Conservation (phyloP, 2,888 invertebrate genomes). For the Seira ritae region DNA sequence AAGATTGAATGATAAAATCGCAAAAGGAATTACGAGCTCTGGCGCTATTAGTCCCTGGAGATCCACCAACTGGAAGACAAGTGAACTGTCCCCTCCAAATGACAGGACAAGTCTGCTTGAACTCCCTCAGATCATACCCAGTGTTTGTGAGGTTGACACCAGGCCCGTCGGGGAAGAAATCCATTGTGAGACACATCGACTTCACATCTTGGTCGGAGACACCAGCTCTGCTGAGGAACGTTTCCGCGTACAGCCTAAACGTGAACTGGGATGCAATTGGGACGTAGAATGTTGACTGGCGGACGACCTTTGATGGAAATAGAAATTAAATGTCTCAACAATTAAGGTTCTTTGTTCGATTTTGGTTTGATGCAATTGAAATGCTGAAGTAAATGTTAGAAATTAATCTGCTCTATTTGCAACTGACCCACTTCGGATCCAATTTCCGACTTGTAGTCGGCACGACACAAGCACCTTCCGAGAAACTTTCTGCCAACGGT, state of each 20-base stretch:
- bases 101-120: conserved; percentile 28
- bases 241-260: conserved; percentile 33
- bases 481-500: conserved; percentile 38
- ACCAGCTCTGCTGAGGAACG: conserved; percentile 35
- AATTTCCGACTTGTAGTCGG: conserved; percentile 10
- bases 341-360: too few relatives aligned
- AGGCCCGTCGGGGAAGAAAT: conserved; percentile 30
- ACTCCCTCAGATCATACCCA: conserved; percentile 47
- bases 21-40: too few relatives aligned
- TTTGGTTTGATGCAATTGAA: too few relatives aligned
- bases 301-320: conserved; percentile 11
- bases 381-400: too few relatives aligned
- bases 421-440: conserved; percentile 43
- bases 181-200: conserved; percentile 45
- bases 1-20: background rate
- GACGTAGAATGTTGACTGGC: conserved; percentile 47
- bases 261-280: conserved; percentile 47
- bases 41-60: conserved; percentile 37
- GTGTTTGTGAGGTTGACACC: conserved; percentile 35
- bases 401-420: too few relatives aligned
- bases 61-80: conserved; percentile 40
- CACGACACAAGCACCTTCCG: conserved; percentile 34
- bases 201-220: conserved; percentile 29
- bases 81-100: conserved; percentile 28
- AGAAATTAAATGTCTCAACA: background rate